These are phyloP conservation scores for Drosophila demipolita DNA, from an alignment of 2,888 invertebrate genomes.

Conservation along the genomic window DNA sequence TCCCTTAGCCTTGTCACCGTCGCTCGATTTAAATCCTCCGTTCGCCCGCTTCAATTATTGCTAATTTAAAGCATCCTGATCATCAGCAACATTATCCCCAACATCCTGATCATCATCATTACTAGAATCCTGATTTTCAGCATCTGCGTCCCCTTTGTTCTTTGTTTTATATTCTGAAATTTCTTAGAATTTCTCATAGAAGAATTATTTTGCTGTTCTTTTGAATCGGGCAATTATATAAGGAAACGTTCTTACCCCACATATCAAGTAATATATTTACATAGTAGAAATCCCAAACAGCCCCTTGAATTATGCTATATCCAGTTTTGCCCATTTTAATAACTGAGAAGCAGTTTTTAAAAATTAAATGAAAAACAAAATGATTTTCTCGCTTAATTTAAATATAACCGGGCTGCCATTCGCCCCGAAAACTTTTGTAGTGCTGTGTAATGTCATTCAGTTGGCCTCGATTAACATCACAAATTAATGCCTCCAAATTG, in stretches of 20 bases:
- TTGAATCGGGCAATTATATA: neutral
- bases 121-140: neutral
- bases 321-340: neutral
- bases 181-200: too few species aligned
- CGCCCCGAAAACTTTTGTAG: neutral
- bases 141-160: neutral
- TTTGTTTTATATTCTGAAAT: neutral
- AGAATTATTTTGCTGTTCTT: neutral
- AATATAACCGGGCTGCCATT: constrained; percentile 8
- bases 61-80: neutral
- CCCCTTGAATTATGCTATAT: neutral
- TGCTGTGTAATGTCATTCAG: constrained; percentile 8
- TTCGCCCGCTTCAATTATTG: neutral
- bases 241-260: neutral
- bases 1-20: neutral
- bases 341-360: neutral
- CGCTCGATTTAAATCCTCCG: neutral
- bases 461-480: neutral
- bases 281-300: neutral
- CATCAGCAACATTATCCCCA: too few species aligned
- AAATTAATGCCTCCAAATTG: neutral
- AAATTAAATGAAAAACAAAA: neutral
- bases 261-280: neutral
- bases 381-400: neutral
- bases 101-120: neutral